These are phyloP conservation scores for Ormyrus nitidulus DNA, from an alignment of 2,888 invertebrate species.

Conservation along the genomic window DNA sequence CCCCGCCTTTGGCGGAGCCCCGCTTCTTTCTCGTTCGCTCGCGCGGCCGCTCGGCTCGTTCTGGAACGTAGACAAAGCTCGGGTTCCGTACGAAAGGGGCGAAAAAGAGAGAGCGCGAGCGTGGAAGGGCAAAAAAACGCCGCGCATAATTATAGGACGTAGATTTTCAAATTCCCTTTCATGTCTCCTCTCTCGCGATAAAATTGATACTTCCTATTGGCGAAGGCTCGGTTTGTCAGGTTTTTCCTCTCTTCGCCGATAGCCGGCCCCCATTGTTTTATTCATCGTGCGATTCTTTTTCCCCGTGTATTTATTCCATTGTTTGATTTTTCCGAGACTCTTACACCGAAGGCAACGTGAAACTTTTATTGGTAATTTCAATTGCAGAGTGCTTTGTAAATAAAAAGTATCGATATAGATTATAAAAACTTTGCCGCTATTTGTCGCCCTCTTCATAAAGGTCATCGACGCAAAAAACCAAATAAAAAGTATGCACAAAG, in stretches of 20 bases:
- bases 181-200: slow-evolving; percentile 55
- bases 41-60: no score
- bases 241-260: slow-evolving; percentile 56
- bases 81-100: slow-evolving; percentile 36
- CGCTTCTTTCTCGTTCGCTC: slow-evolving; percentile 47
- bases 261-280: slow-evolving; percentile 53
- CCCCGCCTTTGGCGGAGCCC: slow-evolving; percentile 60
- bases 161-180: slow-evolving; percentile 57
- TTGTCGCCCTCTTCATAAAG: slow-evolving; percentile 50
- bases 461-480: slow-evolving; percentile 46
- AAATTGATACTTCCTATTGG: slow-evolving; percentile 57
- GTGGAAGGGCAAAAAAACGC: slow-evolving; percentile 37
- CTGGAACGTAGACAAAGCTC: slow-evolving; percentile 60
- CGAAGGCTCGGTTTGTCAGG: slow-evolving; percentile 57
- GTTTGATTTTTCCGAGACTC: slow-evolving; percentile 54
- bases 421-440: slow-evolving; percentile 50
- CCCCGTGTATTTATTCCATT: slow-evolving; percentile 55
- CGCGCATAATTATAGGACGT: slow-evolving; percentile 55
- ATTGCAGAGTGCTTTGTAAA: slow-evolving; percentile 55
- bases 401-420: slow-evolving; percentile 50
- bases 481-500: slow-evolving; percentile 35
- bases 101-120: slow-evolving; percentile 29
- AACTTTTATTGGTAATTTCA: slow-evolving; percentile 57
- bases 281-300: slow-evolving; percentile 54
- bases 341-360: slow-evolving; percentile 44